Evolutionary conservation across 2,888 invertebrate species (phyloP).

Genomic region (Reticulitermes lucifugus): DNA sequence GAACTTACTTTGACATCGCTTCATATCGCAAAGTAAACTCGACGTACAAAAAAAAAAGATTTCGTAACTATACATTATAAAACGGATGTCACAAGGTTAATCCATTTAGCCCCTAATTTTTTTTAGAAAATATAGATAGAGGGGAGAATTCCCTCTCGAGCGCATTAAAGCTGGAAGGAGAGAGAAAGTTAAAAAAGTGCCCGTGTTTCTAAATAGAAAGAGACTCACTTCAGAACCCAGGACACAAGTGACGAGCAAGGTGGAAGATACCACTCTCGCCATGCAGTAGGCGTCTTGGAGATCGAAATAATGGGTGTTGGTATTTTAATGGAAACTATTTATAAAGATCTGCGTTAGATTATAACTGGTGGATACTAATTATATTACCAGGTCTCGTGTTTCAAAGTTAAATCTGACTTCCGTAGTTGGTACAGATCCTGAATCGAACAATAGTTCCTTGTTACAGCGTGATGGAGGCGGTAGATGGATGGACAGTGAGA

Average conservation of each 20-base stretch:
- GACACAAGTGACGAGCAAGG: not conserved
- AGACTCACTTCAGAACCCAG: not conserved
- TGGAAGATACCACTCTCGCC: not conserved
- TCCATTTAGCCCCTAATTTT: not conserved
- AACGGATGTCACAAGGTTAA: slow-evolving; percentile 8
- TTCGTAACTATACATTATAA: not conserved
- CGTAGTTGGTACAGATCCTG: too few relatives aligned
- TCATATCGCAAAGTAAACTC: not conserved
- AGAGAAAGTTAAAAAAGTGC: not conserved
- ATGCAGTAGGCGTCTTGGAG: not conserved
- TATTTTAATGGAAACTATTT: not conserved
- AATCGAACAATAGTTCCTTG: too few relatives aligned
- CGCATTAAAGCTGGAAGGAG: not conserved
- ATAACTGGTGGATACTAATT: not conserved
- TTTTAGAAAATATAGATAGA: not conserved
- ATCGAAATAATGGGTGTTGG: not conserved
- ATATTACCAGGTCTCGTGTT: not conserved
- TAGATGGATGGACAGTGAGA: too few relatives aligned
- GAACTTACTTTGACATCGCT: not conserved
- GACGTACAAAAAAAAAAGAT: not conserved
- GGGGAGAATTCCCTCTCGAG: not conserved
- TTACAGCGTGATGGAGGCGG: too few relatives aligned
- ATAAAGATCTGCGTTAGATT: not conserved
- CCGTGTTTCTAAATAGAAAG: not conserved
- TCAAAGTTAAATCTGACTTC: not conserved